phyloP scores from a whole-genome alignment of 2,797 vertebrate species.

The Tenualosa ilisha region DNA sequence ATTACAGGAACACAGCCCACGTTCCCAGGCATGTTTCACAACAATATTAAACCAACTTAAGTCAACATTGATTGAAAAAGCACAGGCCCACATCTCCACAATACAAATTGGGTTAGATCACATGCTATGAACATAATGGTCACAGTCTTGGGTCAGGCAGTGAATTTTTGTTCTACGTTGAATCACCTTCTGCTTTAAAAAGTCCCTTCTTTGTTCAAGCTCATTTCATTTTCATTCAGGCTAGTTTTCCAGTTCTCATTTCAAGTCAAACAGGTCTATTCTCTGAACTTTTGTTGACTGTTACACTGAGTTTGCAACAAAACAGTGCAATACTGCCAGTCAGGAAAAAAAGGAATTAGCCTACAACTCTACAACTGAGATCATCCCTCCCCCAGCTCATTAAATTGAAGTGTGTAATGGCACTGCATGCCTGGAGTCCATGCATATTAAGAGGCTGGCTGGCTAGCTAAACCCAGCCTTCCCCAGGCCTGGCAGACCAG shows the following conservation, averaged over 20 bases:
- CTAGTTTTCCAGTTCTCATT: background rate
- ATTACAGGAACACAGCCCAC: background rate
- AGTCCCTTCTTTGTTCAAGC: background rate
- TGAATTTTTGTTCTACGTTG: background rate
- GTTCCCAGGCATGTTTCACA: background rate
- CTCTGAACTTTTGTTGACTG: background rate
- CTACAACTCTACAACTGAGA: background rate
- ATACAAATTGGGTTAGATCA: background rate
- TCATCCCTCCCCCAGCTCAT: conserved; percentile 2
- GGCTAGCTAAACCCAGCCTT: conserved; percentile 33
- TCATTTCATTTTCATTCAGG: background rate
- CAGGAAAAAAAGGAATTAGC: background rate
- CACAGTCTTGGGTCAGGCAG: background rate
- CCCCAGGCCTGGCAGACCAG: conserved; percentile 33
- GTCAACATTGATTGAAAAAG: background rate
- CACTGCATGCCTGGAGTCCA: conserved; percentile 56
- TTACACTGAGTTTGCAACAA: background rate
- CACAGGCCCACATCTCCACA: conserved; percentile 32
- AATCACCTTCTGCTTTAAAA: background rate
- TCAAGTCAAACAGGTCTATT: background rate
- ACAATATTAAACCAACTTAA: background rate
- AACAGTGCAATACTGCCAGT: background rate
- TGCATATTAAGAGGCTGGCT: conserved; percentile 64
- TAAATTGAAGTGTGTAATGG: conserved; percentile 37
- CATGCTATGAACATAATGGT: background rate